Conservation (phyloP, 2,797 vertebrate species). For the Paedocypris micromegethes region DNA sequence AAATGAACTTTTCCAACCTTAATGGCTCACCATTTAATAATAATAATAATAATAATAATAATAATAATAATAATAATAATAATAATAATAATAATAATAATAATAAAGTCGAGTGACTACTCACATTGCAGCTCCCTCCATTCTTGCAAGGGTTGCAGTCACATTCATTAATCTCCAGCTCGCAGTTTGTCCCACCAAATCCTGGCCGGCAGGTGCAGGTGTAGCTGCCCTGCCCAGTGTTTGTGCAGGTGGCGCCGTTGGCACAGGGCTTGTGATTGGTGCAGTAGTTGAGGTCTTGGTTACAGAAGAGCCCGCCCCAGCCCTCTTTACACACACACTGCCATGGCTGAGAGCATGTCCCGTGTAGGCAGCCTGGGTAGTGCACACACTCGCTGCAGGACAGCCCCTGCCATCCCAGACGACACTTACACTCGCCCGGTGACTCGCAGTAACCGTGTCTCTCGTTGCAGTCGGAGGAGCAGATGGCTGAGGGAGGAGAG, state of each 20-base stretch:
- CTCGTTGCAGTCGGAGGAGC: slow-evolving; percentile 65
- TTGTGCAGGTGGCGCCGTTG: slow-evolving; percentile 93
- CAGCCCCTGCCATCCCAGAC: slow-evolving; percentile 89
- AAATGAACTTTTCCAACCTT: no score
- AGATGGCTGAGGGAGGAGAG: slow-evolving; percentile 59
- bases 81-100: no score
- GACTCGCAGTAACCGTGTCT: slow-evolving; percentile 71
- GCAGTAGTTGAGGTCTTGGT: slow-evolving; percentile 98
- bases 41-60: no score
- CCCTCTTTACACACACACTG: slow-evolving; percentile 96
- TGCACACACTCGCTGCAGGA: slow-evolving; percentile 89
- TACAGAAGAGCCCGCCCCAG: slow-evolving; percentile 97
- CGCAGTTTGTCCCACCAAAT: slow-evolving; percentile 85
- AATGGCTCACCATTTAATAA: no score
- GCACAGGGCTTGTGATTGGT: slow-evolving; percentile 92
- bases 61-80: no score
- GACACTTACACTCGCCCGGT: slow-evolving; percentile 81
- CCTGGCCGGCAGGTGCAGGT: slow-evolving; percentile 90
- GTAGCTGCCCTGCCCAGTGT: slow-evolving; percentile 94
- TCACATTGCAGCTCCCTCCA: slow-evolving; percentile 89
- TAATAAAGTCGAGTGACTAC: slow-evolving; percentile 38
- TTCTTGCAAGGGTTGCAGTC: slow-evolving; percentile 92
- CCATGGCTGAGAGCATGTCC: slow-evolving; percentile 86
- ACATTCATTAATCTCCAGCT: slow-evolving; percentile 88
- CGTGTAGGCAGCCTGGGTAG: slow-evolving; percentile 90